These are phyloP conservation scores for Napeogenes sylphis DNA, from an alignment of 2,888 invertebrate genomes.

Conservation along the genomic window DNA sequence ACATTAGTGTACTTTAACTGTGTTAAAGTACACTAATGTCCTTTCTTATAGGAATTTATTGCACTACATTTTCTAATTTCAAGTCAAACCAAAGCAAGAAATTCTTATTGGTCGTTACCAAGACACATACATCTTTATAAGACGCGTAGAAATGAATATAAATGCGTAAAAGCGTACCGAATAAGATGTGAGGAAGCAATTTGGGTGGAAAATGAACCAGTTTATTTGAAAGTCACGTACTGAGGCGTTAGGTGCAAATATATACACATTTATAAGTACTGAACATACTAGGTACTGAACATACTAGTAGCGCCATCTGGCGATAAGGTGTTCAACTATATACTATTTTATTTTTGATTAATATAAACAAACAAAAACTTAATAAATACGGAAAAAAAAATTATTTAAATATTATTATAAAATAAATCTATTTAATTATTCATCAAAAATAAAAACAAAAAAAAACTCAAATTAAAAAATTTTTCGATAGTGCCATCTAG, in stretches of 20 bases:
- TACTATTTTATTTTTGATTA: not conserved
- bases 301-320: slow-evolving; percentile 54
- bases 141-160: slow-evolving; percentile 64
- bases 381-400: too few species aligned
- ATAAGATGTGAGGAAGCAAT: slow-evolving; percentile 69
- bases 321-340: slow-evolving; percentile 41
- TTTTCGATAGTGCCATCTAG: slow-evolving; percentile 28
- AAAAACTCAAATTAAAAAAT: too few species aligned
- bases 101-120: slow-evolving; percentile 53
- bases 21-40: not conserved
- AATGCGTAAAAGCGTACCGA: slow-evolving; percentile 57
- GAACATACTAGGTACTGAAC: slow-evolving; percentile 24
- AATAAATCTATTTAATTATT: too few species aligned
- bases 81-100: slow-evolving; percentile 34
- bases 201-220: slow-evolving; percentile 67
- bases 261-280: slow-evolving; percentile 21
- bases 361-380: too few species aligned
- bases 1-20: not conserved
- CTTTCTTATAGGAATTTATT: slow-evolving; percentile 12
- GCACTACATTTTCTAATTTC: slow-evolving; percentile 38
- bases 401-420: too few species aligned
- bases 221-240: slow-evolving; percentile 70
- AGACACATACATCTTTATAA: slow-evolving; percentile 62
- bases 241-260: slow-evolving; percentile 37
- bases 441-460: too few species aligned